phyloP scores from a whole-genome alignment of 2,113 vertebrate species.

The Oplegnathus fasciatus region DNA sequence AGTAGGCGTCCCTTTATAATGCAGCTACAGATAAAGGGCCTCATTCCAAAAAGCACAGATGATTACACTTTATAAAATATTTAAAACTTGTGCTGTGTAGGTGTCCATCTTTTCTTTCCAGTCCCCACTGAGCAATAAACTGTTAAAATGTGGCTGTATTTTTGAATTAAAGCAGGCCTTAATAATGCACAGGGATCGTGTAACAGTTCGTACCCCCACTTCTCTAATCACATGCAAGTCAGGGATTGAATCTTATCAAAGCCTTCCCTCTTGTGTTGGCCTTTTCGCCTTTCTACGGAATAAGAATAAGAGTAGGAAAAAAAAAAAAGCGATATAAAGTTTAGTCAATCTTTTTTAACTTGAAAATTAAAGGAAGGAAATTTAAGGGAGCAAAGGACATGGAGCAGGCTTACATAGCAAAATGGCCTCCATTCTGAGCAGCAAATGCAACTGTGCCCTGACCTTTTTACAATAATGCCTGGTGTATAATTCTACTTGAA shows the following conservation, averaged over 20 bases:
- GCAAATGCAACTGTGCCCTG: slow-evolving; percentile 17
- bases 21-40: slow-evolving; percentile 22
- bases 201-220: not conserved
- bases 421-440: slow-evolving; percentile 9
- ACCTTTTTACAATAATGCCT: slow-evolving; percentile 21
- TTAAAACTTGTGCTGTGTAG: not conserved
- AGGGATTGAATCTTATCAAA: slow-evolving; percentile 18
- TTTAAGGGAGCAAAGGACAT: not conserved
- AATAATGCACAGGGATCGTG: slow-evolving; percentile 31
- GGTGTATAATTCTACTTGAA: slow-evolving; percentile 14
- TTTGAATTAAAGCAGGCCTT: slow-evolving; percentile 7
- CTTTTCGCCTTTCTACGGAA: slow-evolving; percentile 10
- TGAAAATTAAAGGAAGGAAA: slow-evolving; percentile 21
- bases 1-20: slow-evolving; percentile 4
- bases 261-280: not conserved
- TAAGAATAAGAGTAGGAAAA: slow-evolving; percentile 6
- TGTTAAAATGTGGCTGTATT: not conserved
- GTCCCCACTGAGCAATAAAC: not conserved
- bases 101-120: slow-evolving; percentile 5
- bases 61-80: slow-evolving; percentile 29
- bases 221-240: slow-evolving; percentile 25
- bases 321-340: not conserved
- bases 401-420: not conserved
- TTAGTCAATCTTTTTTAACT: slow-evolving; percentile 10
- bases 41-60: slow-evolving; percentile 1